phyloP scores from a whole-genome alignment of 2,797 vertebrate species.

The Astyanax mexicanus region DNA sequence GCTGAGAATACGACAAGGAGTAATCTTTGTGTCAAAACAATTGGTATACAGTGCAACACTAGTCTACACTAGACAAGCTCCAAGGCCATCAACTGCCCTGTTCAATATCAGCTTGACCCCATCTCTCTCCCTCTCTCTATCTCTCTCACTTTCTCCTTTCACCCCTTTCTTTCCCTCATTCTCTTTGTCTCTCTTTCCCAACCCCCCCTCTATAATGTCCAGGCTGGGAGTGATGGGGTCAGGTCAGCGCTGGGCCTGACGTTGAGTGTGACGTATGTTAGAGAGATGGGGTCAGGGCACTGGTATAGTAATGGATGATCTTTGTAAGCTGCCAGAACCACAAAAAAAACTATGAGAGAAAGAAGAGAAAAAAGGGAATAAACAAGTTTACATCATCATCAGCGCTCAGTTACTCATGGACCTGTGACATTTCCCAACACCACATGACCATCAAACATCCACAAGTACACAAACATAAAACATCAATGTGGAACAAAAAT shows the following conservation, averaged over 20 bases:
- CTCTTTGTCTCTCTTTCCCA: background rate
- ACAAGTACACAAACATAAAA: background rate
- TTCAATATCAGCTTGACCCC: conserved; percentile 12
- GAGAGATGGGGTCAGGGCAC: conserved; percentile 34
- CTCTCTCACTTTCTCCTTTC: background rate
- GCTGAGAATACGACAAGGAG: too few relatives aligned
- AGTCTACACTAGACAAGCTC: background rate
- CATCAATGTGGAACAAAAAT: background rate
- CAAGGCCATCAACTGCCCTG: conserved; percentile 19
- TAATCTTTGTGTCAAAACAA: too few relatives aligned
- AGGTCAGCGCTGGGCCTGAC: conserved; percentile 11
- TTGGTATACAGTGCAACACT: too few relatives aligned
- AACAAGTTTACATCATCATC: conserved; percentile 14
- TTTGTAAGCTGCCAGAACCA: conserved; percentile 7
- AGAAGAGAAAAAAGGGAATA: conserved; percentile 13
- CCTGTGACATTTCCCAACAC: conserved; percentile 25
- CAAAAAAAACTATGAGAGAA: too few relatives aligned
- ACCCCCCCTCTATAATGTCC: background rate
- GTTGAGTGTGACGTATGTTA: background rate
- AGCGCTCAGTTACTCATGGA: conserved; percentile 22
- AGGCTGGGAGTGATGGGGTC: background rate
- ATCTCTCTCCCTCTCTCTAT: background rate
- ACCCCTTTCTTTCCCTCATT: background rate
- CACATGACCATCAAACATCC: background rate
- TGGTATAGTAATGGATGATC: conserved; percentile 41